phyloP scores from a whole-genome alignment of 92 coral and sea anemone species.

The Palythoa caribaeorum region DNA sequence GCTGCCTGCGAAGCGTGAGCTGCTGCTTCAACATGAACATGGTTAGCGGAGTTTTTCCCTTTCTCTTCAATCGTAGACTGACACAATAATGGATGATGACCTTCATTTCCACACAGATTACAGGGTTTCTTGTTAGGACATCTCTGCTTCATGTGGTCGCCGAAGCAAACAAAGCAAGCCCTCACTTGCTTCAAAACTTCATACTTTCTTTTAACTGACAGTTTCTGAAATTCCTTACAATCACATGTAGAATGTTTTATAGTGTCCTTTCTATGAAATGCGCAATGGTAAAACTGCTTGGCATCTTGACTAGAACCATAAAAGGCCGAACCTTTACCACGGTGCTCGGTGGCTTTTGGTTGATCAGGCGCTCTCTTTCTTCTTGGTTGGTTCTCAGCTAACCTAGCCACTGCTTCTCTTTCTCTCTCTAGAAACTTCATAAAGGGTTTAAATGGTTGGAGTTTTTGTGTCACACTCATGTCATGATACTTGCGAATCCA shows the following conservation, averaged over 20 bases:
- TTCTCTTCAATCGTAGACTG: conserved; percentile 32
- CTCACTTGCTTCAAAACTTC: conserved; percentile 72
- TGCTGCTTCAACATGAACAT: conserved; percentile 44
- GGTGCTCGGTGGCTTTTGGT: not conserved
- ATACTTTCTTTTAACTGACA: conserved; percentile 59
- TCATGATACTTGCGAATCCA: conserved; percentile 74
- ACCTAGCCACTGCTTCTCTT: conserved; percentile 65
- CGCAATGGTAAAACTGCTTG: conserved; percentile 65
- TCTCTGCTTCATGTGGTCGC: conserved; percentile 55
- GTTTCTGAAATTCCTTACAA: conserved; percentile 59
- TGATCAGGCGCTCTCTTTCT: not conserved
- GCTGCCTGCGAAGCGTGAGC: conserved; percentile 55
- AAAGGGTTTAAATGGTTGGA: conserved; percentile 65
- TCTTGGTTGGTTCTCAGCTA: conserved; percentile 63
- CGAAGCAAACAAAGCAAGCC: conserved; percentile 73
- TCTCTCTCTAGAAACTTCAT: conserved; percentile 75
- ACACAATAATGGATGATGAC: conserved; percentile 68
- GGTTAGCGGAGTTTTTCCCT: conserved; percentile 22
- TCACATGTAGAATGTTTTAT: conserved; percentile 46
- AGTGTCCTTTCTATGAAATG: conserved; percentile 68
- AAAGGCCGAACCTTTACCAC: conserved; percentile 32
- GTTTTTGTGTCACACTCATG: conserved; percentile 56
- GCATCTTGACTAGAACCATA: conserved; percentile 36
- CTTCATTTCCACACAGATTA: conserved; percentile 63
- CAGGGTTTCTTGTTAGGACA: conserved; percentile 70